A percentile compares a stretch with the other conserved stretches of the same genome.
These are phyloP conservation scores for Helicoverpa zea DNA, from an alignment of 1,140 invertebrate genomes.

Conservation along the genomic window DNA sequence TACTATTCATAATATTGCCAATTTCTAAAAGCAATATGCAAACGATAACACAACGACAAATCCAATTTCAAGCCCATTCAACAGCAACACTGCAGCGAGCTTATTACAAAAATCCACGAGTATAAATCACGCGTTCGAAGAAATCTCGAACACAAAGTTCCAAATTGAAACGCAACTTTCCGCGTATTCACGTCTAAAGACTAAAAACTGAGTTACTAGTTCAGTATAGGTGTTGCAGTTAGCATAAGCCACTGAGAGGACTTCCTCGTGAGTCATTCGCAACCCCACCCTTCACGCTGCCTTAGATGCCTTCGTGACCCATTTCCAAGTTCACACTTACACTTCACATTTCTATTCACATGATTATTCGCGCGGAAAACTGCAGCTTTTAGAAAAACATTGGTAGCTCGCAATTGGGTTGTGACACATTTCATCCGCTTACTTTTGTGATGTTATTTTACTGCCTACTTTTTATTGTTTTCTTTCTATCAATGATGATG, in stretches of 20 bases:
- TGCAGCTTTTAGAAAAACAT: constrained; percentile 48
- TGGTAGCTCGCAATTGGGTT: constrained; percentile 4
- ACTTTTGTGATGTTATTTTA: neutral
- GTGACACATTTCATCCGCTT: constrained; percentile 1
- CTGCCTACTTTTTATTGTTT: neutral
- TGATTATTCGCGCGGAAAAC: constrained; percentile 48
- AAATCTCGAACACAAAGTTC: constrained; percentile 20
- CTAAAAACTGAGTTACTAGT: constrained; percentile 12
- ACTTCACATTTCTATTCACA: constrained; percentile 58
- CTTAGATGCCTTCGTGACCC: constrained; percentile 62
- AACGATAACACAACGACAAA: neutral
- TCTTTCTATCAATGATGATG: too few relatives aligned
- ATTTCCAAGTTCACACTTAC: constrained; percentile 59
- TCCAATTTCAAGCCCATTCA: neutral
- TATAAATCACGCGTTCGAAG: constrained; percentile 21
- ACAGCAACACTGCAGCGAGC: neutral
- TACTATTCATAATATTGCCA: neutral
- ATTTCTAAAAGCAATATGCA: neutral
- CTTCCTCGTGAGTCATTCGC: constrained; percentile 17
- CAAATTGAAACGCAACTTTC: constrained; percentile 37
- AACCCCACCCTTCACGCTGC: constrained; percentile 19
- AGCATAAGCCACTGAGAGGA: constrained; percentile 36
- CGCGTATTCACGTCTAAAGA: constrained; percentile 16
- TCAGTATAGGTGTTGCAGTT: constrained; percentile 39
- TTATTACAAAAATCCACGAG: constrained; percentile 19